Evolutionary conservation across 2,797 vertebrate genomes (phyloP).

Genomic region (Emydoidea blandingii): DNA sequence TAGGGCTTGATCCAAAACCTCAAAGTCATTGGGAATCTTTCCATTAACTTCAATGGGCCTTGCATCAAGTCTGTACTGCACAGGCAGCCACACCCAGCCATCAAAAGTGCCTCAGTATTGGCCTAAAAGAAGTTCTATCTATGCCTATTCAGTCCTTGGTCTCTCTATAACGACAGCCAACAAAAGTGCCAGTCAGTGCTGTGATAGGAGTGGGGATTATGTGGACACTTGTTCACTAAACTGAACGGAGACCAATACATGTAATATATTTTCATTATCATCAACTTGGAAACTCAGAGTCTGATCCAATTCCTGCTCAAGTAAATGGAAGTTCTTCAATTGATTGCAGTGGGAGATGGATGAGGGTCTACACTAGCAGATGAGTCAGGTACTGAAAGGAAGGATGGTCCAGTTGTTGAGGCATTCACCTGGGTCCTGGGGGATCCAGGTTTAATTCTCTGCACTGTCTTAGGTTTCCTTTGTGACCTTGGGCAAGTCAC

Average conservation of each 20-base stretch:
- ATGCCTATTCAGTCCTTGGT: neutral
- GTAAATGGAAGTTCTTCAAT: neutral
- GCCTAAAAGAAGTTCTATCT: neutral
- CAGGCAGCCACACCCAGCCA: neutral
- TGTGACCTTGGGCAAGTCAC: neutral
- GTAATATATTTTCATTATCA: neutral
- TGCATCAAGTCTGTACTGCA: slow-evolving; percentile 6
- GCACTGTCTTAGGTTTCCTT: neutral
- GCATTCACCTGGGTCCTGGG: neutral
- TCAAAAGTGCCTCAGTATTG: neutral
- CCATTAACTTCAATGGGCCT: slow-evolving; percentile 6
- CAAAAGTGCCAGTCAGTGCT: neutral
- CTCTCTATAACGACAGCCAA: neutral
- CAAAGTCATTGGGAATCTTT: neutral
- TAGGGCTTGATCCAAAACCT: slow-evolving; percentile 14
- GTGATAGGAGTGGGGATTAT: neutral
- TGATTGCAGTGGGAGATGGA: neutral
- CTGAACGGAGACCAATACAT: neutral
- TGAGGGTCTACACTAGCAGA: neutral
- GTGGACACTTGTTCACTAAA: neutral
- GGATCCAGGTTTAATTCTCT: neutral
- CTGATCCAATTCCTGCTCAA: neutral
- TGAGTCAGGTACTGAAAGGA: neutral
- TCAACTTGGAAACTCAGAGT: neutral
- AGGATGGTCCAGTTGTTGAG: neutral